A percentile compares a stretch with the other conserved stretches of the same genome.
Conservation (phyloP, 2,113 vertebrate species). For the Zapus hudsonius region DNA sequence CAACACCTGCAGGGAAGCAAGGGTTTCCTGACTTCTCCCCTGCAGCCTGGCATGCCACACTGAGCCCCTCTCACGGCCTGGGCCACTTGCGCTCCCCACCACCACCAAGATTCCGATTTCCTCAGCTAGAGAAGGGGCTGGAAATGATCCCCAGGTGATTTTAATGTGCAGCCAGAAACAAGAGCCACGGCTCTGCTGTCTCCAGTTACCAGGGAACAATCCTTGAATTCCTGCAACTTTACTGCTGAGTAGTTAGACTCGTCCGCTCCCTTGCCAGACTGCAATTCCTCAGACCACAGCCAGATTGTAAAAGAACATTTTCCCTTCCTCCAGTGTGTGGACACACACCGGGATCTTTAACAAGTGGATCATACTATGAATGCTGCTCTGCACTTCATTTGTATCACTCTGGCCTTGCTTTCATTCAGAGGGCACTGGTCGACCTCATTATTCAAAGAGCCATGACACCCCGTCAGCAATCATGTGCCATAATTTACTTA, state of each 20-base stretch:
- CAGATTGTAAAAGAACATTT: neutral
- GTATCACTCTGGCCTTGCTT: neutral
- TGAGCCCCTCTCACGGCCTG: neutral
- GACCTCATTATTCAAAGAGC: neutral
- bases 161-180: neutral
- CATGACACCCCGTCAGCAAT: neutral
- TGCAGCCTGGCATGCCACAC: neutral
- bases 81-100: neutral
- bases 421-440: neutral
- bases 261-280: neutral
- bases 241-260: neutral
- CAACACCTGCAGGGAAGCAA: accelerated
- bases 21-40: accelerated
- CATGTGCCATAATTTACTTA: neutral
- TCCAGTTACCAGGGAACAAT: neutral
- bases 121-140: neutral
- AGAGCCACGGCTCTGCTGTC: neutral
- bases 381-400: neutral
- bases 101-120: neutral
- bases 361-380: neutral
- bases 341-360: neutral
- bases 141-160: slow-evolving; percentile 23
- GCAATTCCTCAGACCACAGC: neutral
- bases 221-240: neutral
- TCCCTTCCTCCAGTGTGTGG: neutral